Evolutionary conservation across 35 echinoderm and acorn worm genomes (phyloP).

Genomic region (Apostichopus californicus): DNA sequence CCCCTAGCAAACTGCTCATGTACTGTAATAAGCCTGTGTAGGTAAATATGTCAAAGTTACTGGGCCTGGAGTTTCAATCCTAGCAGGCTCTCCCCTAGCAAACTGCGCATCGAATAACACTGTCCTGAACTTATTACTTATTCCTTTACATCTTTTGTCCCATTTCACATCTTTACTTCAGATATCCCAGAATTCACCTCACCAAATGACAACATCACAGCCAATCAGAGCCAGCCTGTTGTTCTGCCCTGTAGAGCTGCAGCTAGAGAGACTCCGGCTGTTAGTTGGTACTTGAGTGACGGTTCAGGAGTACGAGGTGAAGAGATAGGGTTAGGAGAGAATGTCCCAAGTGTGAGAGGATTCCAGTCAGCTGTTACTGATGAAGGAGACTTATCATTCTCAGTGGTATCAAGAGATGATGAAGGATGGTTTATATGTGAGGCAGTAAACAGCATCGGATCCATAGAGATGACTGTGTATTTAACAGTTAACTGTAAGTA

Average conservation of each 20-base stretch:
- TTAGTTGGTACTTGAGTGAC: slow-evolving; percentile 78
- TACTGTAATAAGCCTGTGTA: too few relatives aligned
- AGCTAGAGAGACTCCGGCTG: slow-evolving; percentile 66
- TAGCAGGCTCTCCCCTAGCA: too few relatives aligned
- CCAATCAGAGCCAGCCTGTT: slow-evolving; percentile 74
- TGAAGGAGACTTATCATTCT: slow-evolving; percentile 66
- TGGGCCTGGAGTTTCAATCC: too few relatives aligned
- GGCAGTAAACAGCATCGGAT: slow-evolving; percentile 66
- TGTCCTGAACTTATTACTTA: too few relatives aligned
- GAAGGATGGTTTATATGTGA: slow-evolving; percentile 82
- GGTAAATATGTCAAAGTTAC: too few relatives aligned
- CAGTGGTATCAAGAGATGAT: slow-evolving; percentile 55
- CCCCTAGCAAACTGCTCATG: too few relatives aligned
- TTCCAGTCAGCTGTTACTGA: slow-evolving; percentile 43
- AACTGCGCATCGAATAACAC: too few relatives aligned
- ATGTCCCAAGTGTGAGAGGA: slow-evolving; percentile 32
- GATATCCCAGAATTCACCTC: slow-evolving; percentile 74
- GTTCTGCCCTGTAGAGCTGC: slow-evolving; percentile 65
- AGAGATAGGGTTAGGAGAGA: slow-evolving; percentile 58
- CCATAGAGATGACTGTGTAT: slow-evolving; percentile 19
- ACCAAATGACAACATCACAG: slow-evolving; percentile 67
- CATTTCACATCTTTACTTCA: neutral
- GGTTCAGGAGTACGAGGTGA: slow-evolving; percentile 31
- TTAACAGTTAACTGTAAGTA: slow-evolving; percentile 79
- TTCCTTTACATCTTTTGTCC: neutral